These are phyloP conservation scores for Onychomys arenicola DNA, from an alignment of 2,797 vertebrate genomes.

Conservation along the genomic window DNA sequence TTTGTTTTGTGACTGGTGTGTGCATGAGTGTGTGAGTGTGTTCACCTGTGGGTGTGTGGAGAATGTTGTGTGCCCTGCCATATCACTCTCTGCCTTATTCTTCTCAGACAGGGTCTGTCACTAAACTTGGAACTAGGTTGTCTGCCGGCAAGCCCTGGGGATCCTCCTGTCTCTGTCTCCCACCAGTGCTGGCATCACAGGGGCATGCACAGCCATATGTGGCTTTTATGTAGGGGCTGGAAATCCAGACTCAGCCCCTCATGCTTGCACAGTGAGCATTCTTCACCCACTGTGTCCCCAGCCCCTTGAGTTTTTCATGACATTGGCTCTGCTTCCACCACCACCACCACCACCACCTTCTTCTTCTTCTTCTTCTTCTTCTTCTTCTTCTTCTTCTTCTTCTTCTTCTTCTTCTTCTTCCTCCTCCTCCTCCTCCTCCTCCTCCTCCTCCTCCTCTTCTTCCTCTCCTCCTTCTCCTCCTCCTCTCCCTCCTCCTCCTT, in stretches of 20 bases:
- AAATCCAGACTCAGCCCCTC: no score
- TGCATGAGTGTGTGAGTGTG: background rate
- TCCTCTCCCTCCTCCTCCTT: no score
- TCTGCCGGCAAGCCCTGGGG: background rate
- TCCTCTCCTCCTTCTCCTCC: no score
- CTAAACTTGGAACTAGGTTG: background rate
- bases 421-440: fast-evolving
- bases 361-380: no score
- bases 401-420: no score
- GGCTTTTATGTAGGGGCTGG: background rate
- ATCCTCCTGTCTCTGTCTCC: background rate
- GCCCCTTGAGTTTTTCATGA: background rate
- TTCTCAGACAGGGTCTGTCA: background rate
- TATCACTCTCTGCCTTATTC: background rate
- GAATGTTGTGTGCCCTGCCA: background rate
- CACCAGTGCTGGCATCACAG: background rate
- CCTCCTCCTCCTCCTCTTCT: background rate
- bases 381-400: background rate
- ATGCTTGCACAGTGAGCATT: background rate
- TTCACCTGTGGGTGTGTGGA: background rate
- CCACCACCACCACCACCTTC: no score
- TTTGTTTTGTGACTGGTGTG: background rate
- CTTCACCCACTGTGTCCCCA: background rate
- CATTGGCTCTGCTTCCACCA: background rate
- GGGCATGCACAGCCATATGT: background rate